These are phyloP conservation scores for Rhyacophila evoluta DNA, from an alignment of 2,888 invertebrate species.

Conservation along the genomic window DNA sequence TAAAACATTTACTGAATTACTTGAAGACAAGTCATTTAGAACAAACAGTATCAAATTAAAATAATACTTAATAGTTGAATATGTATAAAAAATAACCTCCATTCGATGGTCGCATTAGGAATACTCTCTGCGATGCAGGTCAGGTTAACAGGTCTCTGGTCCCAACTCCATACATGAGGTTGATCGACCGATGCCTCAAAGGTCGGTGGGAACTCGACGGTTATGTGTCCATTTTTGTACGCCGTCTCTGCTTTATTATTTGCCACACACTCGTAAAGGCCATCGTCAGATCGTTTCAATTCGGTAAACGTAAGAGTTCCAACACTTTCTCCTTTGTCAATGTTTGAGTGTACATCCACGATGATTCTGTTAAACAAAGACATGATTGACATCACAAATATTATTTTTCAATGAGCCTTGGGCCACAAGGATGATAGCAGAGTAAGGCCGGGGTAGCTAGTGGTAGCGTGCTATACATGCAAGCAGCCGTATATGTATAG, in stretches of 20 bases:
- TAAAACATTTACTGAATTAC: too few species aligned
- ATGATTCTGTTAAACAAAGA: slow-evolving; percentile 71
- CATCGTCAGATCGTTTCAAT: slow-evolving; percentile 81
- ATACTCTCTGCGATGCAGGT: slow-evolving; percentile 90
- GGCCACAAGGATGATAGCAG: too few species aligned
- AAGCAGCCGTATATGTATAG: too few species aligned
- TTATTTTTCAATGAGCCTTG: too few species aligned
- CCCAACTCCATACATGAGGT: slow-evolving; percentile 88
- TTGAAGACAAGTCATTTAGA: too few species aligned
- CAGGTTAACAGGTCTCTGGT: slow-evolving; percentile 82
- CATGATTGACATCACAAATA: too few species aligned
- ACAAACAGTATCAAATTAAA: too few species aligned
- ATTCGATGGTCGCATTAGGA: slow-evolving; percentile 92
- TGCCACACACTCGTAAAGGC: slow-evolving; percentile 89
- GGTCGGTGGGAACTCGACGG: slow-evolving; percentile 85
- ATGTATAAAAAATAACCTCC: slow-evolving; percentile 75
- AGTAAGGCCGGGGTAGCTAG: too few species aligned
- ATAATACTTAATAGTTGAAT: too few species aligned
- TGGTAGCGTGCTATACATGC: too few species aligned
- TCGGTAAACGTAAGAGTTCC: slow-evolving; percentile 78
- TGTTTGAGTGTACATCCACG: slow-evolving; percentile 70
- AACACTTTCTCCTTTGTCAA: slow-evolving; percentile 71
- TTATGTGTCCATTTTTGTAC: slow-evolving; percentile 83
- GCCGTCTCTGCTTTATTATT: slow-evolving; percentile 80
- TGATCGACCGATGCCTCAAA: slow-evolving; percentile 79